phyloP scores from a whole-genome alignment of 2,888 invertebrate species.

The Eupsilia transversa region DNA sequence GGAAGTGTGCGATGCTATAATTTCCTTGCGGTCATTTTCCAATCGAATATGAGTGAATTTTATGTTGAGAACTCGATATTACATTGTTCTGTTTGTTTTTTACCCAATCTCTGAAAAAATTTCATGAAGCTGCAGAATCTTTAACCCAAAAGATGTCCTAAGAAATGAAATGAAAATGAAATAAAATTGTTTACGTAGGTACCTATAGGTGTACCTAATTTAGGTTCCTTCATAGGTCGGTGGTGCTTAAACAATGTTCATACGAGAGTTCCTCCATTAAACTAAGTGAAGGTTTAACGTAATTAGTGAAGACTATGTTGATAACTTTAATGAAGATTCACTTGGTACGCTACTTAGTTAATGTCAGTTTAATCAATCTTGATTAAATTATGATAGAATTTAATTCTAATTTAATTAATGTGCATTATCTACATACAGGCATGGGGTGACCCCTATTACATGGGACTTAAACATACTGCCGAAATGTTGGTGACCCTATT shows the following conservation, averaged over 20 bases:
- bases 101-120: background rate
- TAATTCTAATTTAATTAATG: background rate
- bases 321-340: slow-evolving; percentile 12
- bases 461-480: too few species aligned
- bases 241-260: background rate
- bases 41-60: background rate
- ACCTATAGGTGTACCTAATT: background rate
- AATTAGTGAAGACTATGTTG: slow-evolving; percentile 17
- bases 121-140: background rate
- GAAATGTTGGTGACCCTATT: too few species aligned
- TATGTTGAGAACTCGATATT: background rate
- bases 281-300: slow-evolving; percentile 10
- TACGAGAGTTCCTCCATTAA: slow-evolving; percentile 16
- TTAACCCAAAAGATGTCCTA: background rate
- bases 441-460: too few species aligned
- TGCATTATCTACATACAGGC: background rate
- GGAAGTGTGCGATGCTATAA: background rate
- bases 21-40: background rate
- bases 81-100: background rate
- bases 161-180: too few species aligned
- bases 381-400: slow-evolving; percentile 2
- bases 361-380: background rate
- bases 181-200: too few species aligned
- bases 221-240: background rate
- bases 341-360: background rate